phyloP scores from a whole-genome alignment of 1,140 invertebrate species.

The Limonius californicus region DNA sequence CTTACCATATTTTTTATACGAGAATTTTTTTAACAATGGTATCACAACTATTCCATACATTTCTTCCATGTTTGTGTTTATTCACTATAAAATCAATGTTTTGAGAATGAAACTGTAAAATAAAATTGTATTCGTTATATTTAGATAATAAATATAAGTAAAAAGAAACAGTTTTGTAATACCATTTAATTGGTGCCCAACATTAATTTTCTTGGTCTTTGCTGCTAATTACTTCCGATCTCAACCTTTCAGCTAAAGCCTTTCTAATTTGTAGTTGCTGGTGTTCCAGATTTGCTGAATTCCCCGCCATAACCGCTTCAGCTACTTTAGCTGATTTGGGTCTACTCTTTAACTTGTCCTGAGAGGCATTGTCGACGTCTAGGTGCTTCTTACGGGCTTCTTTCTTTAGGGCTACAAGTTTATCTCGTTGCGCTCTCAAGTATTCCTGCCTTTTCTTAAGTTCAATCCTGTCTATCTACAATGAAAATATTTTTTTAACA shows the following conservation, averaged over 20 bases:
- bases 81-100: slow-evolving; percentile 38
- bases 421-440: slow-evolving; percentile 81
- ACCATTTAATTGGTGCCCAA: neutral
- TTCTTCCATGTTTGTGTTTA: slow-evolving; percentile 34
- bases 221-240: slow-evolving; percentile 68
- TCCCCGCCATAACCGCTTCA: slow-evolving; percentile 55
- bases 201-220: too few relatives aligned
- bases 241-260: slow-evolving; percentile 77
- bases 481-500: too few relatives aligned
- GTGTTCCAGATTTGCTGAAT: slow-evolving; percentile 45
- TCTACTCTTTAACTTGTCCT: slow-evolving; percentile 43
- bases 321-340: slow-evolving; percentile 70
- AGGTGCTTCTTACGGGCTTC: slow-evolving; percentile 77
- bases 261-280: slow-evolving; percentile 71
- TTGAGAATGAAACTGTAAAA: slow-evolving; percentile 41
- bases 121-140: slow-evolving; percentile 48
- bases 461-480: slow-evolving; percentile 53
- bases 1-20: slow-evolving; percentile 41
- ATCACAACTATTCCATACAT: slow-evolving; percentile 26
- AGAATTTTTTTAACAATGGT: slow-evolving; percentile 30
- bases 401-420: slow-evolving; percentile 83
- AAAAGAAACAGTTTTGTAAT: slow-evolving; percentile 14
- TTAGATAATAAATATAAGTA: slow-evolving; percentile 47
- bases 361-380: slow-evolving; percentile 49
- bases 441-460: slow-evolving; percentile 79